Evolutionary conservation across 2,113 vertebrate genomes (phyloP).

Genomic region (Aspidoscelis tigris): DNA sequence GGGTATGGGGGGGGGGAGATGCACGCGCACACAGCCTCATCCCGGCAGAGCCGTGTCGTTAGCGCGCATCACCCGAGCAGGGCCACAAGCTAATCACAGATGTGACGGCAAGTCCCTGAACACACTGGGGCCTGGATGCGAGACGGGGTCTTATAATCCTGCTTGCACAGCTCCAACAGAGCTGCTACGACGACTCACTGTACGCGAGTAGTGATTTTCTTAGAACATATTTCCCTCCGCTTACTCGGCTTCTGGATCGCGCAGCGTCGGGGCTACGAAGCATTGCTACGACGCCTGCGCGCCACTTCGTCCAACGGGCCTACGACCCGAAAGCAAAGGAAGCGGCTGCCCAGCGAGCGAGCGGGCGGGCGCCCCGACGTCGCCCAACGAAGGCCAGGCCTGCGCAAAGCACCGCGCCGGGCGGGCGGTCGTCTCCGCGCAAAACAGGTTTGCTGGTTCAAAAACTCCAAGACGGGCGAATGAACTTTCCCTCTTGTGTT

Average conservation of each 20-base stretch:
- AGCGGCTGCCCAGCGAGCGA: too few species aligned
- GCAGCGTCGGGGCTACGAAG: too few species aligned
- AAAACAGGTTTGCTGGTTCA: conserved; percentile 73
- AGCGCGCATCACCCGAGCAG: neutral
- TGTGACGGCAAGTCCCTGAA: neutral
- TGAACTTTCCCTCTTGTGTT: conserved; percentile 70
- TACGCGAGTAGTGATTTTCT: neutral
- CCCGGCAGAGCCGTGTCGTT: too few species aligned
- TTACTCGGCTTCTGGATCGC: neutral
- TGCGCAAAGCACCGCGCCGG: too few species aligned
- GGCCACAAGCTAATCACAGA: neutral
- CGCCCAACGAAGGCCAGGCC: too few species aligned
- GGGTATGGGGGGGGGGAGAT: conserved; percentile 1
- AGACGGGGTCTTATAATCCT: too few species aligned
- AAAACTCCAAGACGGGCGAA: conserved; percentile 78
- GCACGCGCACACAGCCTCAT: conserved; percentile 27
- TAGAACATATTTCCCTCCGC: too few species aligned
- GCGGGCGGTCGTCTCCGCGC: conserved; percentile 67
- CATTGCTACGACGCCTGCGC: neutral
- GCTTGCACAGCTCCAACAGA: too few species aligned
- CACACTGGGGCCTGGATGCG: neutral
- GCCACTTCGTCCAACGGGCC: neutral
- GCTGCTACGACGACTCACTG: too few species aligned
- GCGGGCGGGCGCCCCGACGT: too few species aligned
- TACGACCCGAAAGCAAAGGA: neutral